Conservation (phyloP, 2,888 invertebrate species). For the Copidosoma aretas region DNA sequence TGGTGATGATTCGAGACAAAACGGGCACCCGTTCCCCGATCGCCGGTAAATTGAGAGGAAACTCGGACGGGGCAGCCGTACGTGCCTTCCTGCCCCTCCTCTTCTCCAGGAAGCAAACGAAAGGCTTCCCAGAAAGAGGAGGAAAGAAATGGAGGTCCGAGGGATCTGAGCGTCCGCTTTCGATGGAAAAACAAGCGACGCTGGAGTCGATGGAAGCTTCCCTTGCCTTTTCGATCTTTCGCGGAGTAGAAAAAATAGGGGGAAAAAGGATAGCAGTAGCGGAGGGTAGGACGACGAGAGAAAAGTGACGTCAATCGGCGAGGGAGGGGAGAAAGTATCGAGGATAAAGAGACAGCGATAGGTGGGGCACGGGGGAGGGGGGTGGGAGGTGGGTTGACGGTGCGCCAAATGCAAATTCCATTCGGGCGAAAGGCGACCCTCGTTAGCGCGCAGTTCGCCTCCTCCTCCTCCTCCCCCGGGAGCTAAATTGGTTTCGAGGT, state of each 20-base stretch:
- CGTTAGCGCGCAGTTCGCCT: conserved; percentile 38
- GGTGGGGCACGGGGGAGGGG: too few species aligned
- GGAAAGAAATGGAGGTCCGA: background rate
- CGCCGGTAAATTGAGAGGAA: conserved; percentile 34
- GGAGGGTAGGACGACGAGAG: background rate
- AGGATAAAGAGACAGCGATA: conserved; percentile 5
- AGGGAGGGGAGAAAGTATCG: conserved; percentile 4
- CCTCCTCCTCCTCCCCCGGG: conserved; percentile 4
- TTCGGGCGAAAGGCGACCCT: conserved; percentile 25
- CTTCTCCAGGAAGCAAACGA: too few species aligned
- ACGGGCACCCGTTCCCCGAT: conserved; percentile 12
- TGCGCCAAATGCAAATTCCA: conserved; percentile 29
- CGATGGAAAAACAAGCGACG: conserved; percentile 33
- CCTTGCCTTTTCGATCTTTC: too few species aligned
- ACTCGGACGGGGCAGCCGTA: conserved; percentile 4
- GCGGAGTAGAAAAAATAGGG: background rate
- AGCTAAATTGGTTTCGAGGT: conserved; percentile 33
- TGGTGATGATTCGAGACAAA: background rate
- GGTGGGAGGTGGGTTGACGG: background rate
- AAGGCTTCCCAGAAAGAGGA: background rate
- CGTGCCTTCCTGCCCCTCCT: background rate
- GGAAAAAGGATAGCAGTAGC: background rate
- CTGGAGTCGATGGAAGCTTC: conserved; percentile 26
- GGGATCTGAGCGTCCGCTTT: conserved; percentile 38
- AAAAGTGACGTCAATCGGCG: conserved; percentile 27